These are phyloP conservation scores for Heteromurus nitidus DNA, from an alignment of 2,888 invertebrate species.

Conservation along the genomic window DNA sequence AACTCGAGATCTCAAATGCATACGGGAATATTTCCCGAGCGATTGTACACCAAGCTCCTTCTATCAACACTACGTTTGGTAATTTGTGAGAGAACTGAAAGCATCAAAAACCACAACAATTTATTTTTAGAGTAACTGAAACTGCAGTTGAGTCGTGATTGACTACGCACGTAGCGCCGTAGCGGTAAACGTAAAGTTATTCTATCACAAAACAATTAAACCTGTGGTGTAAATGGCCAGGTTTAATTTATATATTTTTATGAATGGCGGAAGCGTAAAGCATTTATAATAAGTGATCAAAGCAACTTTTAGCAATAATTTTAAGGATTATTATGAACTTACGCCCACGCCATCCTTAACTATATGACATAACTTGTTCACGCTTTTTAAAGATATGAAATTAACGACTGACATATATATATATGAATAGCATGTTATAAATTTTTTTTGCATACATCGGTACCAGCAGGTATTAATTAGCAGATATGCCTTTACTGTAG, in stretches of 20 bases:
- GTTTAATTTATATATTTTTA: not conserved
- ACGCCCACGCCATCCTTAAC: too few species aligned
- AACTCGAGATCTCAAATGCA: constrained; percentile 77
- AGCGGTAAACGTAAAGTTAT: not conserved
- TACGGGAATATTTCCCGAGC: constrained; percentile 70
- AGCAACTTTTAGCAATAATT: too few species aligned
- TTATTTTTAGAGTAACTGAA: not conserved
- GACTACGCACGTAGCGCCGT: not conserved
- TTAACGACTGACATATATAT: too few species aligned
- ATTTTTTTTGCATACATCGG: too few species aligned
- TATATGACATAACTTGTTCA: too few species aligned
- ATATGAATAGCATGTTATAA: too few species aligned
- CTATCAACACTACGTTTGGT: constrained; percentile 48
- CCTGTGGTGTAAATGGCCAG: not conserved
- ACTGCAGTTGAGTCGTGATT: not conserved
- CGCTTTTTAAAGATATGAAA: too few species aligned
- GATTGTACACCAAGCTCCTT: constrained; percentile 72
- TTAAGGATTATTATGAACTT: too few species aligned
- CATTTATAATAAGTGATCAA: too few species aligned
- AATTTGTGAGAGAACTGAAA: constrained; percentile 55
- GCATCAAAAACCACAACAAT: not conserved
- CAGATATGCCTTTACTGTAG: not conserved
- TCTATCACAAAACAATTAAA: not conserved
- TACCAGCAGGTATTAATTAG: too few species aligned
- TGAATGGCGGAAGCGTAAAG: not conserved